Conservation (phyloP, 2,113 vertebrate species). For the Psittacula cyanocephala region DNA sequence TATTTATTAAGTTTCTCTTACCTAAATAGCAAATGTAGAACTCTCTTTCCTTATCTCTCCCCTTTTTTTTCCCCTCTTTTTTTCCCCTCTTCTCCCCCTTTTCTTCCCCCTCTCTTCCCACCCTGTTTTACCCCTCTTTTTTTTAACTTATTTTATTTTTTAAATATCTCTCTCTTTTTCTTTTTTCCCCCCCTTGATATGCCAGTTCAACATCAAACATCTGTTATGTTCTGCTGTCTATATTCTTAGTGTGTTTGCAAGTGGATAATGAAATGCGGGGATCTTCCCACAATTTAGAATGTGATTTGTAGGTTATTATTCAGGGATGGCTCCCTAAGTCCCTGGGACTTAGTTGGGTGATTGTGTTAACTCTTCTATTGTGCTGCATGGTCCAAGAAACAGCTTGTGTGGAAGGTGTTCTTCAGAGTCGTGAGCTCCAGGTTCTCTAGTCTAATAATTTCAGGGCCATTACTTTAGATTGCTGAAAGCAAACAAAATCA, state of each 20-base stretch:
- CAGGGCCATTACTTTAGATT: not conserved
- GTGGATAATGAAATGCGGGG: not conserved
- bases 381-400: fast-evolving
- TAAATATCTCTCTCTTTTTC: not conserved
- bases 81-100: not conserved
- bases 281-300: not conserved
- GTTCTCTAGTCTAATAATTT: not conserved
- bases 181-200: not conserved
- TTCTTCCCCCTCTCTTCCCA: not conserved
- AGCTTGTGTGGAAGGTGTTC: not conserved
- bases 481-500: not conserved
- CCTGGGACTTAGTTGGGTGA: not conserved
- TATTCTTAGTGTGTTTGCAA: not conserved
- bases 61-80: no score
- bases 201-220: not conserved
- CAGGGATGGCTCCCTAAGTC: not conserved
- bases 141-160: not conserved
- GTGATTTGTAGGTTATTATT: not conserved
- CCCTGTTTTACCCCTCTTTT: no score
- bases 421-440: not conserved
- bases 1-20: not conserved
- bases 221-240: not conserved
- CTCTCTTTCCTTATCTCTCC: not conserved
- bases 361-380: not conserved
- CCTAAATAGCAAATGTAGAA: not conserved